Base-by-base conservation (phyloP, 37 sponge, comb jelly and placozoan genomes). In the Ianthella basta region DNA sequence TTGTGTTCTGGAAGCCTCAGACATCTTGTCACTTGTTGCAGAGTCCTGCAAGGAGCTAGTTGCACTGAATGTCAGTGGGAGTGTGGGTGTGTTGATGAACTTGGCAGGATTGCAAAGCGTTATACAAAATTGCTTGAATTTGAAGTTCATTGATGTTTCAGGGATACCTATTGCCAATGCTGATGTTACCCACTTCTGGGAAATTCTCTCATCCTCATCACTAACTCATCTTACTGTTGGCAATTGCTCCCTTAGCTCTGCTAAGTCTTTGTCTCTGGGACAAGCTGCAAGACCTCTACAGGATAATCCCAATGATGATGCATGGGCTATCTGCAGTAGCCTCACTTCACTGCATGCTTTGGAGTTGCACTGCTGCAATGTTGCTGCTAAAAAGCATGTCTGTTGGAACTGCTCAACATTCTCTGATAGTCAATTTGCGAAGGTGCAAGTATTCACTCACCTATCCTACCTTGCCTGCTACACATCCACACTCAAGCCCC, bases 281-380 rank as follows among this genome's bases (percentile, higher is more conserved):
- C 50, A 44, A 8, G 3, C 6, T 8, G 8, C 3, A 8, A 69
- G 27, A 69, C 70, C 34, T 13, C 35, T 69, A 33, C 63, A 27
- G n/a, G 25, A 61, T 5, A 61, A 4, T 14, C 63, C 3, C 14
- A 61, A 69, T 16, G 35, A 69, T 34, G 70, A 69, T 69, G 35
- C 29, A 30, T 33, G 12, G 19, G 70, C 70, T 69, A 5, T 69
- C 33, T 69, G 29, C 70, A 69, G 34, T 18, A 69, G 34, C 10
- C 34, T 69, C 29, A 69, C 18, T n/a, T 34, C 70, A 34, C 34
- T 69, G 70, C 29, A 69, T n/a, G 29, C 18, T 6, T 69, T 69
- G 70, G 70, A 69, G 70, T 33, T 69, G 19, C 35, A 13, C 6
- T 69, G 70, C 6, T 69, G 70, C 34, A 69, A 69, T 30, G 18